Base-by-base conservation (phyloP, 2,888 invertebrate species). In the Caenorhabditis macrosperma region DNA sequence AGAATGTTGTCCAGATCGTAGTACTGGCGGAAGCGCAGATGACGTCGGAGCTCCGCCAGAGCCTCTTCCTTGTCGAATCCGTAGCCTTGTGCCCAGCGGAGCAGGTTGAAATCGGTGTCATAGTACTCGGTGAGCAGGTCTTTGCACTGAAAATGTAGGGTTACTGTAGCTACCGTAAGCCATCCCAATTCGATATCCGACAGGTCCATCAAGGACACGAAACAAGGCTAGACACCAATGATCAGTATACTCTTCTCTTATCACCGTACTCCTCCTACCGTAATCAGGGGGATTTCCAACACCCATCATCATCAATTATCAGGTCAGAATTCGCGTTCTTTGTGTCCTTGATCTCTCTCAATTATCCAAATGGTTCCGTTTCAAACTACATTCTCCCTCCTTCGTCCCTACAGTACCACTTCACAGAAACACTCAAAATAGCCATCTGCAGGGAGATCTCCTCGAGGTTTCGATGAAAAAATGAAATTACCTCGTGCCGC, bases 21-120 rank as follows among this genome's bases (percentile, higher is more conserved):
- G 67, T 83, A 84, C 6, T 64, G 60, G 15, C 87, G 81, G 67
- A 87, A 83, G 38, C 83, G 75, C 7, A 87, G 78, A 78, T 87
- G 87, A 26, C 84, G 64, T n/a, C 71, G 50, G 17, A 87, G 69
- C 30, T 86, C 81, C 1, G 57, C 79, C 2, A 80, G 68, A 0
- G 85, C 85, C 17, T 86, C 86, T 12, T 82, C 82, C 60, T 81
- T 59, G 46, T 86, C 57, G 77, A 82, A 83, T 50, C 84, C 72
- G 50, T 79, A 76, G 48, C 78, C 86, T 61, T 85, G 85, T 17
- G 83, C 85, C 87, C 87, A 87, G 75, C 87, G 74, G 9, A 86
- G 82, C 22, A 87, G 79, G 55, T 87, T 87, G 75, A 82, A 86
- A 48, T 87, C 85, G 9, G 84, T 84, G 52, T 85, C 85, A 71